Evolutionary conservation across 2,113 vertebrate genomes (phyloP).

Genomic region (Brachypteracias leptosomus): DNA sequence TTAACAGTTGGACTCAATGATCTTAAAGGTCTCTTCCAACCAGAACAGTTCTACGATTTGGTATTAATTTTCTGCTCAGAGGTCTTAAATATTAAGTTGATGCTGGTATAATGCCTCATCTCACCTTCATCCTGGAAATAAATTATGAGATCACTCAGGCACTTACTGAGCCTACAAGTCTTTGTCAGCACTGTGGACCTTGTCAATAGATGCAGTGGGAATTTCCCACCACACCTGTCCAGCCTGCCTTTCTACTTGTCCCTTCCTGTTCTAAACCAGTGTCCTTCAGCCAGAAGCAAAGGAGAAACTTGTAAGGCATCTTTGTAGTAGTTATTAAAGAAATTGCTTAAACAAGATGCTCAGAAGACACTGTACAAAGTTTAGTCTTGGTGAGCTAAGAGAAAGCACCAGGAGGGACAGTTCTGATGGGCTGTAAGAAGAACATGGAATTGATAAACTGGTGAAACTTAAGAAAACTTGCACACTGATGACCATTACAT

Average conservation of each 20-base stretch:
- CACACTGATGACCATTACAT: background rate
- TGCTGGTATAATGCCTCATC: background rate
- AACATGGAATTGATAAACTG: background rate
- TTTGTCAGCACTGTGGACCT: background rate
- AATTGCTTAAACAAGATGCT: background rate
- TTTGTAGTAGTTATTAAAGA: background rate
- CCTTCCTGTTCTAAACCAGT: background rate
- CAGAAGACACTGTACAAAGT: background rate
- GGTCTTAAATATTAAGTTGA: background rate
- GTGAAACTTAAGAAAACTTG: background rate
- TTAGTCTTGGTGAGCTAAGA: background rate
- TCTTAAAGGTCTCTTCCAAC: background rate
- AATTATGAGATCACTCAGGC: background rate
- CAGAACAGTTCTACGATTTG: background rate
- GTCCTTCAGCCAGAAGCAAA: background rate
- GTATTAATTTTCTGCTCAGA: background rate
- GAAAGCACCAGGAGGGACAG: rapidly evolving
- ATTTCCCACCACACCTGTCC: background rate
- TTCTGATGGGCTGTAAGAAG: background rate
- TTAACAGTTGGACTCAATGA: background rate
- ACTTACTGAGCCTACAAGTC: background rate
- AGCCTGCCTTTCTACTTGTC: background rate
- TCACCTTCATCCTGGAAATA: background rate
- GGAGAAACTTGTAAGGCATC: background rate
- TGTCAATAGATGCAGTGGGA: background rate